These are phyloP conservation scores for Equus quagga DNA, from an alignment of 2,113 vertebrate species.

Conservation along the genomic window DNA sequence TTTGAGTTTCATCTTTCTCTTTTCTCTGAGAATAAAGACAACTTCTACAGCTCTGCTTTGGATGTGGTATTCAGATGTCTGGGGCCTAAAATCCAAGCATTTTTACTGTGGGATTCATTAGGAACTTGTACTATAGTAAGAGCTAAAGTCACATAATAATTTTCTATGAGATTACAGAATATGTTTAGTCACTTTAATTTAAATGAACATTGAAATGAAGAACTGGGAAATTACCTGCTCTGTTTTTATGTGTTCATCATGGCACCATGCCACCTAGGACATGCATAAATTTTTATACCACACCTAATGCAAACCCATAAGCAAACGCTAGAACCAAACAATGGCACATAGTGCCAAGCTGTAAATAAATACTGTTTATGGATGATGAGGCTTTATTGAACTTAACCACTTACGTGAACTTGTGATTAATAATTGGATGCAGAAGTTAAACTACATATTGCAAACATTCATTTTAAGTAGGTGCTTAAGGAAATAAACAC, in stretches of 20 bases:
- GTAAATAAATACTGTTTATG: neutral
- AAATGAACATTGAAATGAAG: neutral
- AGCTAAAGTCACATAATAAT: neutral
- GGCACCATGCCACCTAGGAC: too few relatives aligned
- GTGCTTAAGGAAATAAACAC: neutral
- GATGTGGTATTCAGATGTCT: neutral
- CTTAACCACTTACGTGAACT: neutral
- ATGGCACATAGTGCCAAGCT: neutral
- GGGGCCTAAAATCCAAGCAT: neutral
- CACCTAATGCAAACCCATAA: neutral
- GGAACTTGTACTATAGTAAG: neutral
- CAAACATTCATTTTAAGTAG: neutral
- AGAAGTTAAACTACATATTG: neutral
- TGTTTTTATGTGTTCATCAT: neutral
- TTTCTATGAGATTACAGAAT: neutral
- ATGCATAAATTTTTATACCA: neutral
- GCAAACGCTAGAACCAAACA: neutral
- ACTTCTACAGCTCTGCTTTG: neutral
- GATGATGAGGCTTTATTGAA: neutral
- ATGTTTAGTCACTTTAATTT: neutral
- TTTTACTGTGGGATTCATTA: neutral
- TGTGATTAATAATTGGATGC: neutral
- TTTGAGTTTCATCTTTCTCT: neutral
- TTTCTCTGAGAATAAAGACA: neutral
- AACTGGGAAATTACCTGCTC: neutral